phyloP scores from a whole-genome alignment of 2,113 vertebrate genomes.

The Lycocorax pyrrhopterus region DNA sequence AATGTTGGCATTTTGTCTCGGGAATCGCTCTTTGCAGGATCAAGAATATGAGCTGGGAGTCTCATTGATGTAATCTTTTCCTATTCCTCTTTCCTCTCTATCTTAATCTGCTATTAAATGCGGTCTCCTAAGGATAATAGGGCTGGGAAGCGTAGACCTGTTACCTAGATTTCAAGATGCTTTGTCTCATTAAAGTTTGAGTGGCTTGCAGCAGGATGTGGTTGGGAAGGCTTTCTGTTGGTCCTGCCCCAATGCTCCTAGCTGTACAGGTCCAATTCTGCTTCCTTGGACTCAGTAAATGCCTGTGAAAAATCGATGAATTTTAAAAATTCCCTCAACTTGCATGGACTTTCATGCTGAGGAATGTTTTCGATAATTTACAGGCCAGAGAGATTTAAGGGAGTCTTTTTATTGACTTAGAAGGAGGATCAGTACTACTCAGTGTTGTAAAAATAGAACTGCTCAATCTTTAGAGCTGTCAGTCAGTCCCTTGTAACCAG shows the following conservation, averaged over 20 bases:
- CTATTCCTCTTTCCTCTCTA: not conserved
- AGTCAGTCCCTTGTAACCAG: not conserved
- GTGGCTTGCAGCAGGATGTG: not conserved
- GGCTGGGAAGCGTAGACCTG: not conserved
- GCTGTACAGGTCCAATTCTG: not conserved
- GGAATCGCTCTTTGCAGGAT: not conserved
- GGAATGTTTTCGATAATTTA: not conserved
- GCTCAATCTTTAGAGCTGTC: not conserved
- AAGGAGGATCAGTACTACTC: not conserved
- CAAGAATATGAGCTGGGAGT: not conserved
- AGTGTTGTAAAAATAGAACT: constrained; percentile 12
- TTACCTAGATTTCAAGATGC: not conserved
- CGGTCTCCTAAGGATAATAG: not conserved
- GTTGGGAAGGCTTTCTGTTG: not conserved
- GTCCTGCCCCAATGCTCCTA: not conserved
- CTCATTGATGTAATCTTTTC: not conserved
- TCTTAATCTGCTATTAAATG: not conserved
- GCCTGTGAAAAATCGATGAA: not conserved
- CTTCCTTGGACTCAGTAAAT: not conserved
- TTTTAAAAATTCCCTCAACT: not conserved
- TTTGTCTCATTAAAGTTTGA: not conserved
- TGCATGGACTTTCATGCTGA: not conserved
- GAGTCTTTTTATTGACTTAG: not conserved
- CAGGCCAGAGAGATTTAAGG: not conserved
- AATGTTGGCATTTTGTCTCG: not conserved